Conservation (phyloP, 2,888 invertebrate species). For the Drosophila suboccidentalis region DNA sequence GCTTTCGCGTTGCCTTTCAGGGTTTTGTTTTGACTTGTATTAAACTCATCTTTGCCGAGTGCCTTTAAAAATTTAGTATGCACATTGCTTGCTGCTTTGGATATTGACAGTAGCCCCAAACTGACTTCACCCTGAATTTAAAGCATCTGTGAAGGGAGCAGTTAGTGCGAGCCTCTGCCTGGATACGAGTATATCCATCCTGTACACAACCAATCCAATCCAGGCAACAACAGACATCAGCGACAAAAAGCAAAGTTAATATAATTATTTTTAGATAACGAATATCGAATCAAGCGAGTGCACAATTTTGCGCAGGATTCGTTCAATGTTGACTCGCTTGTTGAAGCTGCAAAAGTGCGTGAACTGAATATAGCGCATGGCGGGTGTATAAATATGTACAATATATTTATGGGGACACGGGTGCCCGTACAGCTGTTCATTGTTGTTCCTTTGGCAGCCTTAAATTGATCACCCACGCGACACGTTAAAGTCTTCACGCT, state of each 20-base stretch:
- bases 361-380: constrained; percentile 5
- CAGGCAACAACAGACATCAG: constrained; percentile 33
- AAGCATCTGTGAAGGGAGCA: constrained; percentile 14
- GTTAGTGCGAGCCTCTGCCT: constrained; percentile 3
- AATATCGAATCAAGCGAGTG: constrained; percentile 80
- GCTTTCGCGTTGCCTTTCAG: constrained; percentile 7
- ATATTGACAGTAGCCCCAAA: constrained; percentile 18
- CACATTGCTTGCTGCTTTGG: constrained; percentile 6
- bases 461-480: constrained; percentile 23
- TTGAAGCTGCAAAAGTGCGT: constrained; percentile 61
- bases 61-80: constrained; percentile 46
- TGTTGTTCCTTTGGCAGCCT: constrained; percentile 34
- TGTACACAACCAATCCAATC: constrained; percentile 3
- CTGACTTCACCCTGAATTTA: constrained; percentile 35
- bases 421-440: constrained; percentile 40
- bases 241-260: constrained; percentile 79
- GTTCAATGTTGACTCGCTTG: constrained; percentile 40
- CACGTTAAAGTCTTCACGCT: constrained; percentile 33
- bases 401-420: constrained; percentile 5
- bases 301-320: constrained; percentile 66
- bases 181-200: constrained; percentile 1
- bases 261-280: constrained; percentile 81
- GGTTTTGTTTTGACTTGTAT: constrained; percentile 13
- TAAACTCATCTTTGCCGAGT: constrained; percentile 27
- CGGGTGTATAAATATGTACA: background rate